phyloP scores from a whole-genome alignment of 2,888 invertebrate genomes.

The Dichetophora obliterata region DNA sequence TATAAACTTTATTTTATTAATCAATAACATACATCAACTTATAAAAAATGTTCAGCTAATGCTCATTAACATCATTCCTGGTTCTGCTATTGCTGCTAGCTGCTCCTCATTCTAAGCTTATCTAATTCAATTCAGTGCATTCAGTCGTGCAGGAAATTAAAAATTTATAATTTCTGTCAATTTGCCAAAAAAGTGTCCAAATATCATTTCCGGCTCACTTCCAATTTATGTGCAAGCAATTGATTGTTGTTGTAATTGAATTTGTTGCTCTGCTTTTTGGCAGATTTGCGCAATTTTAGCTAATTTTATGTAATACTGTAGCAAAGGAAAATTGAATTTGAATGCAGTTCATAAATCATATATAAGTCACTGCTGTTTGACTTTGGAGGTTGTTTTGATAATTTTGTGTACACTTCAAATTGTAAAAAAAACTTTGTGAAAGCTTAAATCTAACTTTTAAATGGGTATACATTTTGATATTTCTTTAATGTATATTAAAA shows the following conservation, averaged over 20 bases:
- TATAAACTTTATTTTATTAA: background rate
- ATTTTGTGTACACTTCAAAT: no score
- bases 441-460: no score
- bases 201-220: slow-evolving; percentile 17
- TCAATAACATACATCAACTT: background rate
- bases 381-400: no score
- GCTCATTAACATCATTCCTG: background rate
- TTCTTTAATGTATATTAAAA: no score
- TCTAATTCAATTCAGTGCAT: slow-evolving; percentile 2
- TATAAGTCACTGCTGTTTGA: no score
- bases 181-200: slow-evolving; percentile 28
- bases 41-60: background rate
- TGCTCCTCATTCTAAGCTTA: background rate
- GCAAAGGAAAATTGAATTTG: background rate
- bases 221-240: slow-evolving; percentile 13
- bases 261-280: background rate
- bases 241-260: slow-evolving; percentile 11
- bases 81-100: background rate
- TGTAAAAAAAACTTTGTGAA: no score
- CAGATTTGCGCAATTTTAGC: background rate
- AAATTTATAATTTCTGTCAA: slow-evolving; percentile 33
- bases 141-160: slow-evolving; percentile 44
- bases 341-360: background rate
- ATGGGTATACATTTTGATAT: no score
- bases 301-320: background rate